A percentile compares a stretch with the other conserved stretches of the same genome.
These are phyloP conservation scores for Torymus auratus DNA, from an alignment of 2,888 invertebrate species.

Conservation along the genomic window DNA sequence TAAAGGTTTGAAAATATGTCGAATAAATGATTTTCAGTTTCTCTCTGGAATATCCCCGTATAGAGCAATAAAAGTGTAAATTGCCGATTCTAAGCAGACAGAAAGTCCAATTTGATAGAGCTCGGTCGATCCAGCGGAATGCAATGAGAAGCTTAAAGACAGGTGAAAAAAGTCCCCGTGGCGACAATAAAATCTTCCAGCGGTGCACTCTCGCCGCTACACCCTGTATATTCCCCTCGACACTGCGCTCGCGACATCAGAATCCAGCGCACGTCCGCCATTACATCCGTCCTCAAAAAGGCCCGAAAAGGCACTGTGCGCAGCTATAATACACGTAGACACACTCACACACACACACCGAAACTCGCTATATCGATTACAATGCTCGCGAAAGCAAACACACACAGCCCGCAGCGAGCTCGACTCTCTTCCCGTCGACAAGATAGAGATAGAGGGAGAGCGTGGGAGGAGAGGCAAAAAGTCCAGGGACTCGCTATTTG, in stretches of 20 bases:
- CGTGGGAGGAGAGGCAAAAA: too few relatives aligned
- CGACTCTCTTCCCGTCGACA: too few relatives aligned
- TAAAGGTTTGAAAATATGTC: too few relatives aligned
- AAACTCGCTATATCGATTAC: not conserved
- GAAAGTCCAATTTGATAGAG: too few relatives aligned
- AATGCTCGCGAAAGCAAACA: not conserved
- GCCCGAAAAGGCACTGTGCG: not conserved
- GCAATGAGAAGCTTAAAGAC: too few relatives aligned
- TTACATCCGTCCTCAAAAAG: constrained; percentile 38
- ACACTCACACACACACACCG: not conserved
- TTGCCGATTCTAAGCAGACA: too few relatives aligned
- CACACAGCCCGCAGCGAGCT: not conserved
- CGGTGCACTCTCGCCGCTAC: not conserved
- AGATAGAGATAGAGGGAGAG: too few relatives aligned
- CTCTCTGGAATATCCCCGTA: too few relatives aligned
- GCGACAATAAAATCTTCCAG: constrained; percentile 9
- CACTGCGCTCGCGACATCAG: not conserved
- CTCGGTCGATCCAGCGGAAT: too few relatives aligned
- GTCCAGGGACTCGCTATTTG: constrained; percentile 6
- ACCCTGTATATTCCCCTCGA: not conserved
- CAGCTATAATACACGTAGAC: not conserved
- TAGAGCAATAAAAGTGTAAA: too few relatives aligned
- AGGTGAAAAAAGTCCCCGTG: too few relatives aligned
- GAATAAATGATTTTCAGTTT: too few relatives aligned
- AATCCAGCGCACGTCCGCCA: constrained; percentile 39